Conservation (phyloP, 2,113 vertebrate species). For the Chionodraco myersi region DNA sequence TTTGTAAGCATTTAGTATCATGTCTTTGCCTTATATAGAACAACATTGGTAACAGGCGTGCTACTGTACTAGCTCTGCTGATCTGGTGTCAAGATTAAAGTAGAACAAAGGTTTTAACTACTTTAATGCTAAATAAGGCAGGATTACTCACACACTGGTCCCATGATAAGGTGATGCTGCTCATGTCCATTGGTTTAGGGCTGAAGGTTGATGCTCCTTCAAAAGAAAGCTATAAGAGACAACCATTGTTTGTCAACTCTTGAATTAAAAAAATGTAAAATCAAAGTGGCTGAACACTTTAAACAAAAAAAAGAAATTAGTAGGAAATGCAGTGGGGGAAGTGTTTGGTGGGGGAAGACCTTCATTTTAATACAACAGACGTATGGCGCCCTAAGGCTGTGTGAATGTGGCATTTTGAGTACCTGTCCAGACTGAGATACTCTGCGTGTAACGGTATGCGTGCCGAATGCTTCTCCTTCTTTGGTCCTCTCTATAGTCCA, state of each 20-base stretch:
- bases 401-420: background rate
- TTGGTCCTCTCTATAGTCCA: constrained; percentile 93
- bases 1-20: no score
- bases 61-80: background rate
- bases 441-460: constrained; percentile 84
- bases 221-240: constrained; percentile 67
- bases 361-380: background rate
- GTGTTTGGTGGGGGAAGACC: fast-evolving
- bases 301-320: background rate
- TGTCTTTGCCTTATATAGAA: background rate
- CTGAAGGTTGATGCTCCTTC: constrained; percentile 85
- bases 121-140: background rate
- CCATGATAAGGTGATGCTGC: constrained; percentile 92
- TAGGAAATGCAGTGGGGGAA: background rate
- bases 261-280: no score
- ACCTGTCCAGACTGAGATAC: constrained; percentile 96
- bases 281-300: no score
- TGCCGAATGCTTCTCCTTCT: constrained; percentile 88
- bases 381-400: background rate
- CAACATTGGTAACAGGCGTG: background rate
- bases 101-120: background rate
- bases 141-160: constrained; percentile 90
- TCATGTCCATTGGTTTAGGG: constrained; percentile 94
- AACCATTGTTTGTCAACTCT: background rate
- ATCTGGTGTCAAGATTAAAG: background rate